Percentiles rank a stretch among this genome's conserved stretches.
These are phyloP conservation scores for Nymphicus hollandicus DNA, from an alignment of 2,113 vertebrate species.

Conservation along the genomic window DNA sequence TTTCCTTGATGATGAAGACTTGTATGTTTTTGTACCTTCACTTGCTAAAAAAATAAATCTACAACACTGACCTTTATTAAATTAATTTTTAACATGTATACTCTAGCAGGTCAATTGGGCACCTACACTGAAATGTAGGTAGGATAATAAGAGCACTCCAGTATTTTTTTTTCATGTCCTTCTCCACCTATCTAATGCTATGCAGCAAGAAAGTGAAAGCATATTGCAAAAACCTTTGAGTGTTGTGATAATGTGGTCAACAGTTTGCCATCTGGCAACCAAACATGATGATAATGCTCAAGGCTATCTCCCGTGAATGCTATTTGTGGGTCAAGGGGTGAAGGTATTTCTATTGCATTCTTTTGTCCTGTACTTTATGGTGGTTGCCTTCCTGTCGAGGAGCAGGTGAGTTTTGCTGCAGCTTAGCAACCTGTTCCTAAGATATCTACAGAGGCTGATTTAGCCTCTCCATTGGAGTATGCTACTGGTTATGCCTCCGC, in stretches of 20 bases:
- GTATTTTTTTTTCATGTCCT: not conserved
- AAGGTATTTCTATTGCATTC: not conserved
- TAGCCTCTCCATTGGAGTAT: not conserved
- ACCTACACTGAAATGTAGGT: not conserved
- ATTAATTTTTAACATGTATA: not conserved
- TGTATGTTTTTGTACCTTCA: not conserved
- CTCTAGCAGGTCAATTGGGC: not conserved
- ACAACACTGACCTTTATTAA: not conserved
- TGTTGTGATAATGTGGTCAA: not conserved
- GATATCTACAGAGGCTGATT: not conserved
- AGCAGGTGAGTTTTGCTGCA: not conserved
- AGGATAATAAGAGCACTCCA: not conserved
- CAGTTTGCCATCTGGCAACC: not conserved
- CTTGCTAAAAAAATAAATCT: not conserved
- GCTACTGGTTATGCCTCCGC: not conserved
- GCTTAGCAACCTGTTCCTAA: not conserved
- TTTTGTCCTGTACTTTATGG: not conserved
- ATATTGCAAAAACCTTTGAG: not conserved
- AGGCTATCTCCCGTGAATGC: not conserved
- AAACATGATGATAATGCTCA: not conserved
- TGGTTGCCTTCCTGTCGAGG: not conserved
- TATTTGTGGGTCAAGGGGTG: not conserved
- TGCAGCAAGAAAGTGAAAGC: not conserved
- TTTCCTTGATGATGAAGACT: not conserved
- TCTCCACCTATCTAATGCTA: not conserved